Evolutionary conservation across 2,113 vertebrate genomes (phyloP), one percentile per base, ranked within the genome.

Genomic region (Siniperca knerii): DNA sequence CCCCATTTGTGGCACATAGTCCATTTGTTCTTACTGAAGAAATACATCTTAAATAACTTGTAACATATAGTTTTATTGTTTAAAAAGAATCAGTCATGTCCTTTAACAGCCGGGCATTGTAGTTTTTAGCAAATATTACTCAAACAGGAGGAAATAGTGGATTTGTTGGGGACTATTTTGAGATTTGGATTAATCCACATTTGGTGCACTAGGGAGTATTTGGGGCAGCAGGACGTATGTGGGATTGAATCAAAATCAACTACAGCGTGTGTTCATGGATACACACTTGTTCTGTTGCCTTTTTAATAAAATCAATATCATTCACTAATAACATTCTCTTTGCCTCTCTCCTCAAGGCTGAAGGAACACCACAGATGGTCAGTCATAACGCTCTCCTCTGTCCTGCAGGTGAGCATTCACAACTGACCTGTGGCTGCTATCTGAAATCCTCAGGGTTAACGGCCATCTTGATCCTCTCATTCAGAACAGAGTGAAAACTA

Each of bases 361-460:
- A 96, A 85, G 96, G 96, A 92, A 94, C 87, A 0, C 93, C 94
- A 0, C 86, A 94, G 81, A 94, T 89, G 52, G 64, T 92, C 65
- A 93, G 90, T 77, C 87, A 95, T 65, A 96, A 95, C 50, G 91
- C 90, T 42, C 86, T 95, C 13, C 91, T 96, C 73, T 96, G 96
- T 44, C 93, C 95, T 37, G 65, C 86, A 90, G 93, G 96, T 96
- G 77, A 92, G 87, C 25, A 1, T 13, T 76, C n/a, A 23, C 52
- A 16, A 0, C 37, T 20, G 16, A 25, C 79, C 13, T 16, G 8
- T 23, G 29, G 29, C 29, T 29, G 29, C 29, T 29, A 55, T 54
- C 55, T 75, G 12, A 37, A 20, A 2, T 55, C 21, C 75, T 48
- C 15, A 0, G n/a, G 50, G 52, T 33, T 8, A 58, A 55, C 48